Conservation (phyloP, 2,113 vertebrate species). For the Ceyx cyanopectus region DNA sequence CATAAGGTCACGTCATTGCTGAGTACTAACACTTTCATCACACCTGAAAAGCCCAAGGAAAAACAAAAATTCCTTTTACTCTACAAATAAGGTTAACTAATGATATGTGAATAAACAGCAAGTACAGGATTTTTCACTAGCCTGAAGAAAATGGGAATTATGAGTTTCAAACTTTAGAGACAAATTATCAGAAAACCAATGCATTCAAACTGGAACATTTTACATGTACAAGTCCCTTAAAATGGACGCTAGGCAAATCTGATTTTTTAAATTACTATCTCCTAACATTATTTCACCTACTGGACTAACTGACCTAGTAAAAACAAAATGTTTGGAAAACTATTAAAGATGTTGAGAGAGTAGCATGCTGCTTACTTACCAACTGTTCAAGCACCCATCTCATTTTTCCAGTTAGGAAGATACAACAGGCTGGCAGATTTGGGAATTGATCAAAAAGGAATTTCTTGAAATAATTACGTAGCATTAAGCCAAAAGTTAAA, state of each 20-base stretch:
- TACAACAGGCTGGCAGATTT: conserved; percentile 84
- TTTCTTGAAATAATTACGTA: conserved; percentile 80
- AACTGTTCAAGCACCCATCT: conserved; percentile 81
- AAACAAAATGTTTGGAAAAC: conserved; percentile 73
- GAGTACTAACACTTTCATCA: conserved; percentile 71
- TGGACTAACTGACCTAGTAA: conserved; percentile 52
- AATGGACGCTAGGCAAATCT: conserved; percentile 64
- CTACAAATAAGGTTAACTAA: conserved; percentile 65
- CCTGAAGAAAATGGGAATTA: conserved; percentile 73
- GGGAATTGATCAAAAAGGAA: conserved; percentile 83
- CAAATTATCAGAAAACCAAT: conserved; percentile 62
- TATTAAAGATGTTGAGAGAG: conserved; percentile 77
- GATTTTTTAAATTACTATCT: conserved; percentile 17
- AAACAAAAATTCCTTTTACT: conserved; percentile 47
- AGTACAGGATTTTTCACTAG: conserved; percentile 57
- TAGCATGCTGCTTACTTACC: conserved; percentile 83
- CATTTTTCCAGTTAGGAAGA: conserved; percentile 84
- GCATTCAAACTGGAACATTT: conserved; percentile 63
- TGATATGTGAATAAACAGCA: conserved; percentile 56
- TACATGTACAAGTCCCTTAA: conserved; percentile 48
- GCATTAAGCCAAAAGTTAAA: conserved; percentile 71
- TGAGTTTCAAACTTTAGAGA: conserved; percentile 69
- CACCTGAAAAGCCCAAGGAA: conserved; percentile 71
- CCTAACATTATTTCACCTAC: conserved; percentile 46
- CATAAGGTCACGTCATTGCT: conserved; percentile 59